These are phyloP conservation scores for Conus betulinus DNA, from an alignment of 1,140 invertebrate genomes.

Conservation along the genomic window DNA sequence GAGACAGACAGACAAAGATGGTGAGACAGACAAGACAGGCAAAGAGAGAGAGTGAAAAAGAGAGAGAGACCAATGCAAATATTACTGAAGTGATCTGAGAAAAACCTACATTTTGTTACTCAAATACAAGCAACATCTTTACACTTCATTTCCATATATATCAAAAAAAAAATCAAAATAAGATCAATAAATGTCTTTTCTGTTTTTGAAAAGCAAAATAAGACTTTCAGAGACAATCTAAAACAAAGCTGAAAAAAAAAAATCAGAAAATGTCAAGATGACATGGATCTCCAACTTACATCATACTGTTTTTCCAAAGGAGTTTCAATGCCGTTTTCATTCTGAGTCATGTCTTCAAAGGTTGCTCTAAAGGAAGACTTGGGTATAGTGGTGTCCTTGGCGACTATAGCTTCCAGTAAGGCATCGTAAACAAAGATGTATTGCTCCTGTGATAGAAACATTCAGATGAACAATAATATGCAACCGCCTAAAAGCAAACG, in stretches of 20 bases:
- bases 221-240: no score
- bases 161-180: no score
- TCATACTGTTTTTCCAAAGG: constrained; percentile 63
- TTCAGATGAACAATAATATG: no score
- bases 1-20: neutral
- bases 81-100: no score
- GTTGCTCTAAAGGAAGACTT: constrained; percentile 72
- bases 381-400: constrained; percentile 86
- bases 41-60: neutral
- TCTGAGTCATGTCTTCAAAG: constrained; percentile 58
- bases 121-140: no score
- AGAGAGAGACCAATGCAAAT: neutral
- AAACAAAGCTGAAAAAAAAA: no score
- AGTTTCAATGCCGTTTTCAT: constrained; percentile 43
- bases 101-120: no score
- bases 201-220: no score
- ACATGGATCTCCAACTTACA: constrained; percentile 39
- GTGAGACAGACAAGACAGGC: neutral
- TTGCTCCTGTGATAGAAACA: constrained; percentile 84
- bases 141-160: no score
- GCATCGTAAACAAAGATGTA: constrained; percentile 98
- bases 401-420: constrained; percentile 92
- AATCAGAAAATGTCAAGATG: no score
- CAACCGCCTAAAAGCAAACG: no score
- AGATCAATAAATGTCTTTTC: no score